Evolutionary conservation across 2,113 vertebrate species (phyloP), one percentile per base, ranked within the genome.

Genomic region (Percina caprodes): DNA sequence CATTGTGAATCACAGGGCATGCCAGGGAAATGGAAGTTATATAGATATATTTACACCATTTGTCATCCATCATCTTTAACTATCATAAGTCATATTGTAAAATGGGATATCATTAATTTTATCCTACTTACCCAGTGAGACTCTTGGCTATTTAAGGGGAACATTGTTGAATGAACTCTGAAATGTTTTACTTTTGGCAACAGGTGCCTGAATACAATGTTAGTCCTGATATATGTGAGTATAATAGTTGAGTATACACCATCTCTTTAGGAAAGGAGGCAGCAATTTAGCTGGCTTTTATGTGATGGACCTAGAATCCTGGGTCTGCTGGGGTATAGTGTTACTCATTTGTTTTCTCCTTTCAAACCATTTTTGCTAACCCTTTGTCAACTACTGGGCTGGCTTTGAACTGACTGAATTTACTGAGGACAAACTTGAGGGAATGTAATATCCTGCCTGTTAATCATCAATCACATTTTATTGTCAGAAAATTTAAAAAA

Each of bases 381-480:
- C 21, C 33, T 75, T 33, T 61, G 35, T 51, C 39, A 15, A 62
- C 75, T 60, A 45, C 39, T 42, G 54, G 62, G 54, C 68, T 68
- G 56, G 24, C 13, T 75, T 74, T 42, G 14, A 73, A 66, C 81
- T 21, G 46, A 56, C 63, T 63, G 63, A 49, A 74, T 86, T 67
- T 76, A 69, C 59, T 79, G 24, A 48, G 54, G 76, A 68, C 35
- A 56, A 55, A 73, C 19, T 76, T 21, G 15, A 78, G 24, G 13
- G 21, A 42, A 19, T 55, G 46, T 70, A 19, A 51, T 10, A 80
- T 71, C 33, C 58, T 62, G 54, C 55, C 55, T 61, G 60, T 72
- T 70, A 45, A 69, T 67, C 71, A 14, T 26, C 63, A 69, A 33
- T 84, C 8, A 76, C 66, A 72, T 77, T 67, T 65, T 77, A 75